Base-by-base conservation (phyloP, 2,113 vertebrate species). In the Alouatta palliata region DNA sequence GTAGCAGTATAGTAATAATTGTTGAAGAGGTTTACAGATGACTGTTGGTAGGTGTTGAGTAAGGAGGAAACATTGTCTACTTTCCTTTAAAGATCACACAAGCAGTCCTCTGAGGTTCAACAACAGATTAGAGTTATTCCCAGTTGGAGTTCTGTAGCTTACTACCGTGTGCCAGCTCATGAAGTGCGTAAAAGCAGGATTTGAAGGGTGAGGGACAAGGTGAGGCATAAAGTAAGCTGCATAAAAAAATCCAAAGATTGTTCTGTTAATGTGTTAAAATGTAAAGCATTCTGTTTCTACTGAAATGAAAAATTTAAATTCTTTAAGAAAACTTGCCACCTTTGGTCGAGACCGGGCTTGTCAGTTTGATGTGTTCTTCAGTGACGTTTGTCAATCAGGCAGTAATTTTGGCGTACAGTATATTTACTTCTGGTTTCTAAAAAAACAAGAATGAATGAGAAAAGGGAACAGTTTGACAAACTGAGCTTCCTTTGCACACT, bases 181-280 rank as follows among this genome's bases (percentile, higher is more conserved):
- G 86, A 96, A 87, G 84, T 91, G 75, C 35, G 17, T 37, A 89
- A 90, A 97, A 94, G 47, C 79, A 52, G 85, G 37, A 85, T 95
- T 94, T 49, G 23, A 43, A 49, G 43, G 11, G 21, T 6, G 37
- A 30, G 73, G 70, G 12, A 54, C 68, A 79, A 91, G 83, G 80
- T 96, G 83, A 43, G 30, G 54, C 87, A 66, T 79, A 43, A 79
- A 94, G 66, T 87, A 49, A 92, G 58, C n/a, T 91, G 43, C 68
- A 27, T 77, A 19, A 68, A 47, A 47, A 90, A 76, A 64, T 45
- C 32, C 86, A 43, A 97, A 94, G 58, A 85, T 96, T 7, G 5
- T 37, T 49, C 7, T 86, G 40, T 88, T 37, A 66, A 66, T 88
- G 45, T 45, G 75, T 90, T 64, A 56, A 76, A 82, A 76, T 89